Evolutionary conservation across 2,797 vertebrate genomes (phyloP), one percentile per base, ranked within the genome.

Genomic region (Scyliorhinus canicula): DNA sequence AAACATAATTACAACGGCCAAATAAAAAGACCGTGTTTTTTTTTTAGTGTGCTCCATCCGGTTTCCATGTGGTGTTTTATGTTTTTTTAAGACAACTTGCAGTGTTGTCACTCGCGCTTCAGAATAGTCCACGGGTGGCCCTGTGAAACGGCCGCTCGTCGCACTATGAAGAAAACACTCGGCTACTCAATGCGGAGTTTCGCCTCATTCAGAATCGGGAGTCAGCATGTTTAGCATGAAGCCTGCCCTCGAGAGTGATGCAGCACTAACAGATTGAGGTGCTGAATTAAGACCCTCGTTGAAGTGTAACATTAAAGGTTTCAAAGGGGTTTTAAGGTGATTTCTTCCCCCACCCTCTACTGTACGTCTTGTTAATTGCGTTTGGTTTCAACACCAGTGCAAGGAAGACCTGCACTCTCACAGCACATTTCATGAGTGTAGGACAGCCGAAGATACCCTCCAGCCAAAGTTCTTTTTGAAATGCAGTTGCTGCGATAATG

Each of bases 1-100:
- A 94, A 74, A 93, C 44, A 74, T 50, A 94, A 71, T 74, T 74
- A 93, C 63, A 93, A 44, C 40, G 26, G 91, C 21, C 35, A 90
- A 19, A 91, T 55, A 55, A 91, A 63, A 7, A 91, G n/a, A 19
- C 88, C 21, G 88, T 19, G 11, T 44, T 65, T 26, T 91, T 57
- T 44, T 63, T 21, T 12, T 26, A 65, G 24, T 91, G 88, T 44
- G 35, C 24, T 21, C n/a, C 16, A 21, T 24, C 19, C 21, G 21
- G 57, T 63, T 40, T 63, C 88, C 35, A 40, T 44, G 21, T 21
- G 52, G 52, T 52, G 26, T 55, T 52, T 63, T 91, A 28, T 71
- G 28, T 28, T 74, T 74, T 74, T 74, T 44, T 44, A 8, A 21
- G 57, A 65, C 57, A 65, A 44, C n/a, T 3, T 9, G 60, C 57